phyloP scores from a whole-genome alignment of 2,797 vertebrate genomes.

The Pseudomugil gertrudae region DNA sequence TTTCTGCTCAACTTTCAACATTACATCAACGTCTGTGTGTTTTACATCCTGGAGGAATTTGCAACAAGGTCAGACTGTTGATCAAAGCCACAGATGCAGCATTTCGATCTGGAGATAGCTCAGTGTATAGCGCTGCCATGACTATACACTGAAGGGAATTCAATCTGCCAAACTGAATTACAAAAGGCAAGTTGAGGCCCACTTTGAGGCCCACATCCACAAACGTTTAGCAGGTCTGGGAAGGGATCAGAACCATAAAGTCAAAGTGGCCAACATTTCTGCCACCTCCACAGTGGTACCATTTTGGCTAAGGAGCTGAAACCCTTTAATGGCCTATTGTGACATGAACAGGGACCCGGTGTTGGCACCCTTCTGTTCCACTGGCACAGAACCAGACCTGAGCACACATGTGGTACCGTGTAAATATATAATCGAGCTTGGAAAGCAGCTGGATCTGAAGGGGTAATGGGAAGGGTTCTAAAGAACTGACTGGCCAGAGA shows the following conservation, averaged over 20 bases:
- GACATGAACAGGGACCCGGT: too few species aligned
- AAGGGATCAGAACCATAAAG: not conserved
- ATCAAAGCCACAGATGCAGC: not conserved
- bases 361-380: too few species aligned
- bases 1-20: conserved; percentile 2
- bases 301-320: too few species aligned
- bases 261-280: too few species aligned
- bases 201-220: not conserved
- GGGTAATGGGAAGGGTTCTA: too few species aligned
- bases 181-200: not conserved
- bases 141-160: not conserved
- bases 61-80: not conserved
- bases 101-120: not conserved
- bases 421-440: too few species aligned
- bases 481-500: too few species aligned
- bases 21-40: not conserved
- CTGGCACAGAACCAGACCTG: too few species aligned
- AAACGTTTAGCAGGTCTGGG: not conserved
- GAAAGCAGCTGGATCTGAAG: too few species aligned
- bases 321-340: too few species aligned
- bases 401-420: too few species aligned
- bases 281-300: too few species aligned
- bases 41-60: not conserved
- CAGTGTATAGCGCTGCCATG: not conserved
- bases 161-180: not conserved